A percentile compares a stretch with the other conserved stretches of the same genome.
Conservation (phyloP, 2,888 invertebrate species). For the Tethea ocularis region DNA sequence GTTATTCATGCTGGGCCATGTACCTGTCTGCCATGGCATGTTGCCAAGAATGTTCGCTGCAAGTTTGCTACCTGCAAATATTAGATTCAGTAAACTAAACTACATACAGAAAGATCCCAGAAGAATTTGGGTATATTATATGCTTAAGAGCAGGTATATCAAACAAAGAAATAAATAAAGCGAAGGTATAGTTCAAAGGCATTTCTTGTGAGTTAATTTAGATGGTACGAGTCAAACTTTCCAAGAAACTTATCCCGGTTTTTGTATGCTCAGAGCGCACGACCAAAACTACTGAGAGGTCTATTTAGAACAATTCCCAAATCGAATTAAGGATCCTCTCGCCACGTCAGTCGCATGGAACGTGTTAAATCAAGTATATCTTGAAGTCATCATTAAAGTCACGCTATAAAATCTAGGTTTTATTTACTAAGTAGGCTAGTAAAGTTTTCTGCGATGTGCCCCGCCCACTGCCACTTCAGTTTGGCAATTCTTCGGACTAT, state of each 20-base stretch:
- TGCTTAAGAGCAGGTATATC: not conserved
- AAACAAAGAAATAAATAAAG: not conserved
- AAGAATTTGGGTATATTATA: not conserved
- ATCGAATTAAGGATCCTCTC: slow-evolving; percentile 3
- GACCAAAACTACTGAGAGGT: slow-evolving; percentile 1
- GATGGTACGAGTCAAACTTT: not conserved
- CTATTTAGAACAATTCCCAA: slow-evolving; percentile 4
- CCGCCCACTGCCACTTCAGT: no score
- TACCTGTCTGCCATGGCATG: slow-evolving; percentile 39
- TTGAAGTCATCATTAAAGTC: not conserved
- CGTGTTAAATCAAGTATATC: slow-evolving; percentile 4
- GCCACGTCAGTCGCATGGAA: not conserved
- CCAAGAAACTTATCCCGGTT: not conserved
- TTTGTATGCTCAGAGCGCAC: slow-evolving; percentile 4
- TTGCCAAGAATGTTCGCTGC: slow-evolving; percentile 41
- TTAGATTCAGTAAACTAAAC: not conserved
- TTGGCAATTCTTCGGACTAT: no score
- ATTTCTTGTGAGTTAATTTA: not conserved
- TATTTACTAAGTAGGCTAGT: no score
- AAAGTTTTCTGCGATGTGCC: no score
- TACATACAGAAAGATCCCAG: not conserved
- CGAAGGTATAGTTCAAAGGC: not conserved
- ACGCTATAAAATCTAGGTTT: not conserved
- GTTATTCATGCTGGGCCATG: slow-evolving; percentile 26
- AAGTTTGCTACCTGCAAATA: slow-evolving; percentile 12